These are phyloP conservation scores for Madoqua kirkii DNA, from an alignment of 2,113 vertebrate species.

Conservation along the genomic window DNA sequence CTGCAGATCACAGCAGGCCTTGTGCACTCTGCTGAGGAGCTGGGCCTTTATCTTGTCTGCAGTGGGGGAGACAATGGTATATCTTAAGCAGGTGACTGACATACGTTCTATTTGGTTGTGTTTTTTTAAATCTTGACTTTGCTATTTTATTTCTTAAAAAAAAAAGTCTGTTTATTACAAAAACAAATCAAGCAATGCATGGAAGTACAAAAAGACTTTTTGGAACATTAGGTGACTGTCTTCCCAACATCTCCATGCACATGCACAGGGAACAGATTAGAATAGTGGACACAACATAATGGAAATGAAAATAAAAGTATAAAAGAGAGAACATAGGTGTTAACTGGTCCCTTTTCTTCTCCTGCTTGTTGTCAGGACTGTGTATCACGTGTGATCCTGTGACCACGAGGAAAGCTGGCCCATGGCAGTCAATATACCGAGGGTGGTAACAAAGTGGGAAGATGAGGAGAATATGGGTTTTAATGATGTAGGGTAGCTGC, in stretches of 20 bases:
- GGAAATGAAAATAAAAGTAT: background rate
- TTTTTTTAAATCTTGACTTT: background rate
- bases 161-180: background rate
- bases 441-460: background rate
- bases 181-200: background rate
- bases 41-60: background rate
- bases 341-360: background rate
- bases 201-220: background rate
- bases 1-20: background rate
- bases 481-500: background rate
- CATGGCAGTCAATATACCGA: background rate
- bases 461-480: background rate
- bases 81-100: background rate
- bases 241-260: background rate
- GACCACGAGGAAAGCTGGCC: background rate
- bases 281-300: background rate
- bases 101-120: background rate
- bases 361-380: background rate
- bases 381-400: background rate
- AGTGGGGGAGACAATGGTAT: fast-evolving
- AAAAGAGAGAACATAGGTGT: background rate
- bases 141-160: background rate
- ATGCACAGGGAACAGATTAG: background rate
- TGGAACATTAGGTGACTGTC: background rate
- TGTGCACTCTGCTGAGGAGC: background rate